Conservation (phyloP, 2,113 vertebrate genomes). For the Chaenogobius annularis region DNA sequence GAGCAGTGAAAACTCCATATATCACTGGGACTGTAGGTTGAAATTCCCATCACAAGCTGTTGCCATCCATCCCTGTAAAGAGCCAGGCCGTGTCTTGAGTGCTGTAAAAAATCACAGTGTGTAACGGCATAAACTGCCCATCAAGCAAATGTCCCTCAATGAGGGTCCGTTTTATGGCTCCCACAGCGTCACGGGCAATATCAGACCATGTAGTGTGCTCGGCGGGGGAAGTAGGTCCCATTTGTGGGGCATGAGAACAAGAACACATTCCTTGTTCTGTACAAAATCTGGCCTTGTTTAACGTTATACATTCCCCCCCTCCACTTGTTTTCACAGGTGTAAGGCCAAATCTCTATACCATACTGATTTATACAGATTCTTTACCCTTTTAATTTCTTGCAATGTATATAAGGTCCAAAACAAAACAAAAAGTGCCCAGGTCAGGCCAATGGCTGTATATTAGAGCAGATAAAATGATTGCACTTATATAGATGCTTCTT, state of each 20-base stretch:
- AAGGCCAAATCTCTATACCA: not conserved
- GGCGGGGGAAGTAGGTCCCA: conserved; percentile 42
- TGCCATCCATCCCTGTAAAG: conserved; percentile 50
- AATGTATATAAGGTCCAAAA: not conserved
- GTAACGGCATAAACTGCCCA: conserved; percentile 33
- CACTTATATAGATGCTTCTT: not conserved
- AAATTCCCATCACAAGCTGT: conserved; percentile 46
- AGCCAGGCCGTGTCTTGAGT: conserved; percentile 30
- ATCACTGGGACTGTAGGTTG: conserved; percentile 30
- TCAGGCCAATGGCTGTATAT: not conserved
- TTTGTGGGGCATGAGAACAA: conserved; percentile 51
- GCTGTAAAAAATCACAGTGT: conserved; percentile 42
- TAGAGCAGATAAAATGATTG: not conserved
- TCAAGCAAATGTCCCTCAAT: conserved; percentile 26
- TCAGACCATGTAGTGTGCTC: conserved; percentile 44
- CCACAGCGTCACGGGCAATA: conserved; percentile 44
- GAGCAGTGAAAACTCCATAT: conserved; percentile 1
- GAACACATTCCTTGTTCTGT: conserved; percentile 55
- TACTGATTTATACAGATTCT: not conserved
- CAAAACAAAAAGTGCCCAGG: not conserved
- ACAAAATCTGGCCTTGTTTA: conserved; percentile 17
- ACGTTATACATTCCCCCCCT: conserved; percentile 27
- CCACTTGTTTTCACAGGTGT: conserved; percentile 54
- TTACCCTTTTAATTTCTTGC: not conserved
- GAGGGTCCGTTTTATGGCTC: conserved; percentile 36